These are phyloP conservation scores for Poecilia wingei DNA, from an alignment of 2,797 vertebrate species.

Conservation along the genomic window DNA sequence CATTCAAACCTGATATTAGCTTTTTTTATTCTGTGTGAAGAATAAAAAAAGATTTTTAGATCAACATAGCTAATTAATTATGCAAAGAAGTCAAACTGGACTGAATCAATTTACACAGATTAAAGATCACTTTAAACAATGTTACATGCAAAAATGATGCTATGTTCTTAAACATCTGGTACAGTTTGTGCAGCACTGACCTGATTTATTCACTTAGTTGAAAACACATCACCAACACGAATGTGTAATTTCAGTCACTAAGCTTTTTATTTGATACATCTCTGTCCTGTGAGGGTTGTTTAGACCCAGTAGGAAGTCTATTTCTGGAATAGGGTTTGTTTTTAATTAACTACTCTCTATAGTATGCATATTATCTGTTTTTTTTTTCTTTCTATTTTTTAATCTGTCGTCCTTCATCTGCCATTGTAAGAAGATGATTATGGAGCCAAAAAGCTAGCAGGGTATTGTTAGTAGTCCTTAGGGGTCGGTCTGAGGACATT, in stretches of 20 bases:
- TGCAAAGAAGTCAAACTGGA: not conserved
- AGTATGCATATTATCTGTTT: slow-evolving; percentile 29
- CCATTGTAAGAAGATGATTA: slow-evolving; percentile 41
- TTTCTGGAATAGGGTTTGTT: slow-evolving; percentile 16
- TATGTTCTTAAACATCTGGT: not conserved
- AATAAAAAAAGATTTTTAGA: not conserved
- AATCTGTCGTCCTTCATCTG: slow-evolving; percentile 6
- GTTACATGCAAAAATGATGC: not conserved
- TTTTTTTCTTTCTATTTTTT: not conserved
- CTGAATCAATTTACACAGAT: not conserved
- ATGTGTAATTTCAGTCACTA: not conserved
- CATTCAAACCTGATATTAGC: not conserved
- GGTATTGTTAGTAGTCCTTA: slow-evolving; percentile 59
- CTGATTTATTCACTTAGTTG: not conserved
- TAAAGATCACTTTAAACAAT: not conserved
- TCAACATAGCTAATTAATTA: not conserved
- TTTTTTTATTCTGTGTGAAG: not conserved
- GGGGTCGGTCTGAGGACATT: slow-evolving; percentile 68
- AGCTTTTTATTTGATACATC: not conserved
- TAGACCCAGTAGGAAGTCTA: slow-evolving; percentile 15
- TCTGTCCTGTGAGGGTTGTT: not conserved
- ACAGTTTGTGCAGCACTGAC: not conserved
- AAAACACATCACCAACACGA: not conserved
- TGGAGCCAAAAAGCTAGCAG: slow-evolving; percentile 54
- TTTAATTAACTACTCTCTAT: slow-evolving; percentile 1